A percentile compares a stretch with the other conserved stretches of the same genome.
These are phyloP conservation scores for Salpingus planirostris DNA, from an alignment of 2,888 invertebrate genomes.

Conservation along the genomic window DNA sequence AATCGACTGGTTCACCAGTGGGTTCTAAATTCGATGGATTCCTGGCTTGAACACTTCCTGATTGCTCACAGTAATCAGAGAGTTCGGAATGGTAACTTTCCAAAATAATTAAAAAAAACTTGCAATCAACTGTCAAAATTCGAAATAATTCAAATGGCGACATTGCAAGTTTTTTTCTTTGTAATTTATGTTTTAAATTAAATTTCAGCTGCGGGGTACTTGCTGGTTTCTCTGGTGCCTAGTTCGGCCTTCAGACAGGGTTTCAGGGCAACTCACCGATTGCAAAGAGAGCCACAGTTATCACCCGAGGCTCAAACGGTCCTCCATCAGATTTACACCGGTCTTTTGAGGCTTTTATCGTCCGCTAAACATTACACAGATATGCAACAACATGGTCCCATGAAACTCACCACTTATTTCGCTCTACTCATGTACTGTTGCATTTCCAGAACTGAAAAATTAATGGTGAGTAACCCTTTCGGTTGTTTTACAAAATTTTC, in stretches of 20 bases:
- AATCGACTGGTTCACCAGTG: constrained; percentile 86
- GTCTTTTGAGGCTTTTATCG: constrained; percentile 65
- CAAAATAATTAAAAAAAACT: neutral
- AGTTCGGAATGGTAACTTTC: constrained; percentile 63
- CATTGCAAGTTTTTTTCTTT: too few species aligned
- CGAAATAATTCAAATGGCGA: neutral
- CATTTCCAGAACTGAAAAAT: constrained; percentile 81
- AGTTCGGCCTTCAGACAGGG: constrained; percentile 85
- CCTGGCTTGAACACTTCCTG: constrained; percentile 84
- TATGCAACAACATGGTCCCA: constrained; percentile 77
- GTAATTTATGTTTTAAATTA: too few species aligned
- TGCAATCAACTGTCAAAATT: neutral
- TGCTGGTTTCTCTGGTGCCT: constrained; percentile 84
- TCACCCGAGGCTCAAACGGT: constrained; percentile 48
- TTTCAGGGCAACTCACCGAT: constrained; percentile 57
- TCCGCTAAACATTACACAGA: constrained; percentile 82
- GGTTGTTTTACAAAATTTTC: neutral
- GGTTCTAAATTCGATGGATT: constrained; percentile 86
- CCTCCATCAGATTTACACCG: constrained; percentile 60
- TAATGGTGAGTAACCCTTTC: constrained; percentile 61
- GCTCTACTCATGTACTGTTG: constrained; percentile 87
- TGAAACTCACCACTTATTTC: constrained; percentile 88
- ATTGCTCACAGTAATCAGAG: constrained; percentile 77
- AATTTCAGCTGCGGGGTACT: constrained; percentile 80
- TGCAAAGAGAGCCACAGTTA: constrained; percentile 43